Percentiles rank a stretch among this genome's conserved stretches.
Conservation (phyloP, 2,113 vertebrate genomes). For the Pelecanus crispus region DNA sequence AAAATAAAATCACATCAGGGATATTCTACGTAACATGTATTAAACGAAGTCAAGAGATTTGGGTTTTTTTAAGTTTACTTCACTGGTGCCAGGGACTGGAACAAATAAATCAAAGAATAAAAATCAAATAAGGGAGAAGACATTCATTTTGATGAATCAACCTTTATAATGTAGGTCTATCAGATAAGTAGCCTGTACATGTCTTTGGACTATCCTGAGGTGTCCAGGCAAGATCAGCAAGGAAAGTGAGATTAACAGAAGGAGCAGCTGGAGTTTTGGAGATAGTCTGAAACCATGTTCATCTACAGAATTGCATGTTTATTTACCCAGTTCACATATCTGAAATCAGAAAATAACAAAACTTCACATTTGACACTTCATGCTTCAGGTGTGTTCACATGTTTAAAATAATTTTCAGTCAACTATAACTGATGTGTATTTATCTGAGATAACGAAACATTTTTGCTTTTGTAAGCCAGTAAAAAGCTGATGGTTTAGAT, state of each 20-base stretch:
- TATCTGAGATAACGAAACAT: neutral
- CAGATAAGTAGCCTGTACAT: neutral
- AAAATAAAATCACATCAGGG: neutral
- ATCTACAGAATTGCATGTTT: neutral
- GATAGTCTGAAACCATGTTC: neutral
- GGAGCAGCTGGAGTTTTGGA: neutral
- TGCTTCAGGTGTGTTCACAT: neutral
- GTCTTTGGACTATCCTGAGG: neutral
- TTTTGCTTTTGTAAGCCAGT: neutral
- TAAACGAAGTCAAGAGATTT: neutral
- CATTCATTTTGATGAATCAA: neutral
- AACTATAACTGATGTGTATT: neutral
- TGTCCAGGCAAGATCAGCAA: neutral
- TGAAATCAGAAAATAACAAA: neutral
- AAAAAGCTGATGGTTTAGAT: neutral
- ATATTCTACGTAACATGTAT: neutral
- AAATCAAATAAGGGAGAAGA: neutral
- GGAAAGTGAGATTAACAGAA: neutral
- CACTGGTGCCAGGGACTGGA: neutral
- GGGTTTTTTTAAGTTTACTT: neutral
- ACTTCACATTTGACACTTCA: neutral
- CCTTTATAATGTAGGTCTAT: neutral
- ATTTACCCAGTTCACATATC: neutral
- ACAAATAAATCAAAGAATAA: neutral
- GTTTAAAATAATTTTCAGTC: neutral